Evolutionary conservation across 92 coral and sea anemone genomes (phyloP).

Genomic region (Virgularia gustaviana): DNA sequence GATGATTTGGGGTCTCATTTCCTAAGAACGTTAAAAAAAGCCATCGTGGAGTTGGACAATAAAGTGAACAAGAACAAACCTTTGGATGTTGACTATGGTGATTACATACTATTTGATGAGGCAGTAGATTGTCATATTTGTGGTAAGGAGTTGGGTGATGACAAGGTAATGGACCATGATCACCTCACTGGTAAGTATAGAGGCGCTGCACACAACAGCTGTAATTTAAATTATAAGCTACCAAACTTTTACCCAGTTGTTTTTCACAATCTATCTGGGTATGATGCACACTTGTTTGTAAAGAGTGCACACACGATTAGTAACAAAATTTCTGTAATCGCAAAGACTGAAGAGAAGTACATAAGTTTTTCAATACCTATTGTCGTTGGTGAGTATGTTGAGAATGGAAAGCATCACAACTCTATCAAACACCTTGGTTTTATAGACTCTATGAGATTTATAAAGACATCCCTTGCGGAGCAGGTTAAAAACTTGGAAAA

Average conservation of each 20-base stretch:
- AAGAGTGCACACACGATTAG: background rate
- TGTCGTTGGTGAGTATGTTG: background rate
- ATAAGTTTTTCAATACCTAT: background rate
- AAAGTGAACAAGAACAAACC: background rate
- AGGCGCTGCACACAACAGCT: conserved; percentile 41
- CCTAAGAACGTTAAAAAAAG: too few relatives aligned
- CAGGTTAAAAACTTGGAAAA: background rate
- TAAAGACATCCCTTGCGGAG: background rate
- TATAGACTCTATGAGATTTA: background rate
- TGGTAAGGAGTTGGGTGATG: background rate
- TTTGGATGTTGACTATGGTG: background rate
- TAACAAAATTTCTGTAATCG: background rate
- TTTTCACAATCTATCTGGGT: conserved; percentile 42
- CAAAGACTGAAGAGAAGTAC: background rate
- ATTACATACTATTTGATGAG: background rate
- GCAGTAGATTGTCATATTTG: background rate
- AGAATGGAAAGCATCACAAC: background rate
- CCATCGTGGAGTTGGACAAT: background rate
- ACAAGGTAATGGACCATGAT: conserved; percentile 4
- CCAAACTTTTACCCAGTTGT: conserved; percentile 43
- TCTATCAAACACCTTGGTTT: background rate
- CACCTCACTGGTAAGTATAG: conserved; percentile 18
- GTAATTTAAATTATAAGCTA: conserved; percentile 13
- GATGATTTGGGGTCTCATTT: background rate
- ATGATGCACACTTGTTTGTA: background rate